phyloP scores from a whole-genome alignment of 2,113 vertebrate species.

The Cryptomyrus ogoouensis region DNA sequence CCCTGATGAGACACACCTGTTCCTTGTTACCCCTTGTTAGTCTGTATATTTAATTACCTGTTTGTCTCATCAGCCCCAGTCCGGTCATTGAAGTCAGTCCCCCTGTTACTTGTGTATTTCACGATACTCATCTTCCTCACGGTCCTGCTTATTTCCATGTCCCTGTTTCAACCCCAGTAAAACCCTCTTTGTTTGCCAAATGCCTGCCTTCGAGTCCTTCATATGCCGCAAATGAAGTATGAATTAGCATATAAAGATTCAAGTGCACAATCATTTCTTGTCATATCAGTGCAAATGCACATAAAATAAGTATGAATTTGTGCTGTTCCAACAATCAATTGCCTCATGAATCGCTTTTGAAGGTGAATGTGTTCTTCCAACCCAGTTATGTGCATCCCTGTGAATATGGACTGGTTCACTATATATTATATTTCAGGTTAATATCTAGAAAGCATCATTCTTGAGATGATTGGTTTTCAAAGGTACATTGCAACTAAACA shows the following conservation, averaged over 20 bases:
- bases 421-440: neutral
- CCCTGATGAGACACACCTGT: neutral
- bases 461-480: neutral
- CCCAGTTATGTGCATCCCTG: neutral
- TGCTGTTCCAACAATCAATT: neutral
- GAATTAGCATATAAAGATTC: neutral
- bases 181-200: neutral
- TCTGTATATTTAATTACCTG: neutral
- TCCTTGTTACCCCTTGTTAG: neutral
- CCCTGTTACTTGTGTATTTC: neutral
- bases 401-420: neutral
- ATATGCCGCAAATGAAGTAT: neutral
- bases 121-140: neutral
- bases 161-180: neutral
- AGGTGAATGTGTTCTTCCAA: neutral
- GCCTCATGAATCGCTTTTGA: neutral
- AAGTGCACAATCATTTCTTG: neutral
- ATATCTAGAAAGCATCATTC: neutral
- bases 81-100: neutral
- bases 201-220: neutral
- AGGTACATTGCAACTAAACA: neutral
- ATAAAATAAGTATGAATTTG: neutral
- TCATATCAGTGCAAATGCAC: neutral
- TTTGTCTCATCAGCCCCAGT: neutral
- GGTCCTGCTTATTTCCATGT: neutral